A percentile compares a stretch with the other conserved stretches of the same genome.
These are phyloP conservation scores for Drosophila sturtevanti DNA, from an alignment of 1,140 invertebrate species.

Conservation along the genomic window DNA sequence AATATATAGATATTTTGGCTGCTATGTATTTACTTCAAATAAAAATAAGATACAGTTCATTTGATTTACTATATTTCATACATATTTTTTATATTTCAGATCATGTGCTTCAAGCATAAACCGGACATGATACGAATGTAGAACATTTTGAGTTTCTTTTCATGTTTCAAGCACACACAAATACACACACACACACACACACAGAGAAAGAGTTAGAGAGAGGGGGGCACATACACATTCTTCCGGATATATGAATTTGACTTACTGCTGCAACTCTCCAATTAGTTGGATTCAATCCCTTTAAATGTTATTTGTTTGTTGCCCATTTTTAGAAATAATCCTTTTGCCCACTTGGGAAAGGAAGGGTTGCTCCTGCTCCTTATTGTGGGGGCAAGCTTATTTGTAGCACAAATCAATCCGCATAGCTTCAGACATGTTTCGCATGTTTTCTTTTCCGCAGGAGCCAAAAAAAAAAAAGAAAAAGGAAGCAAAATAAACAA, in stretches of 20 bases:
- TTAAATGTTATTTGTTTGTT: conserved; percentile 10
- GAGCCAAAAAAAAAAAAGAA: conserved; percentile 2
- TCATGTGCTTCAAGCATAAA: not conserved
- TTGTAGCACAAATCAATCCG: conserved; percentile 21
- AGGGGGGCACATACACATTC: too few relatives aligned
- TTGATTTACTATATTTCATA: not conserved
- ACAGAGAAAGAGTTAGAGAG: too few relatives aligned
- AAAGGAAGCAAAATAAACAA: not conserved
- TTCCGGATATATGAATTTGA: not conserved
- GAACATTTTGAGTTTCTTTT: not conserved
- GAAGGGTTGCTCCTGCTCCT: not conserved
- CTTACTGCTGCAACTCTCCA: conserved; percentile 6
- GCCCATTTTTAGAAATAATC: conserved; percentile 5
- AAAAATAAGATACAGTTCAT: not conserved
- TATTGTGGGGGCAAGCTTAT: not conserved
- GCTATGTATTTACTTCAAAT: too few relatives aligned
- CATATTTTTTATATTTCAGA: too few relatives aligned
- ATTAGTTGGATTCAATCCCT: conserved; percentile 12
- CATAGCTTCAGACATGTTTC: conserved; percentile 18
- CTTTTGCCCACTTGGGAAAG: not conserved
- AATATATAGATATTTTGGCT: too few relatives aligned
- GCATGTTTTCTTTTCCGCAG: conserved; percentile 13
- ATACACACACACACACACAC: too few relatives aligned
- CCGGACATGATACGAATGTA: not conserved
- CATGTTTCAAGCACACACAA: not conserved